Conservation (phyloP, 64 coral and sea anemone species). For the Trachythela sp. region DNA sequence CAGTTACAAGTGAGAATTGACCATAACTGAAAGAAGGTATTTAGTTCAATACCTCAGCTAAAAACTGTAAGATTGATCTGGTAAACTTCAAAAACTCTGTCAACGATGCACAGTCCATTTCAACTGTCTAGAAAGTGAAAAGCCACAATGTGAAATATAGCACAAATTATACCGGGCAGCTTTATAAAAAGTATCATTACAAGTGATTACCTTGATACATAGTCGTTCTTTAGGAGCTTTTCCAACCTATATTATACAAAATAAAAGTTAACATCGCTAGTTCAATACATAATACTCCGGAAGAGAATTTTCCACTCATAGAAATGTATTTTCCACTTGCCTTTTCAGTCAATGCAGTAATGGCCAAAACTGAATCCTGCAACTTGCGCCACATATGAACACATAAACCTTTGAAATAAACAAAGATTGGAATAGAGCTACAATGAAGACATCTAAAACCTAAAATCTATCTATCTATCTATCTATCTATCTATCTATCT, state of each 20-base stretch:
- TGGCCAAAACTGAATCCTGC: constrained; percentile 70
- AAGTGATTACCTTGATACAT: constrained; percentile 66
- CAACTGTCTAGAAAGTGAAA: not conserved
- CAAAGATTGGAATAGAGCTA: not conserved
- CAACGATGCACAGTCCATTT: not conserved
- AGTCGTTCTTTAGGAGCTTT: constrained; percentile 98
- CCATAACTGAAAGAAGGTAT: too few relatives aligned
- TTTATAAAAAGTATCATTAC: not conserved
- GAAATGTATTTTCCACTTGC: constrained; percentile 16
- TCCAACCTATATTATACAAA: constrained; percentile 85
- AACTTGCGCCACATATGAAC: constrained; percentile 75
- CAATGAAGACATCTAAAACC: too few relatives aligned
- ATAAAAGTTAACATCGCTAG: too few relatives aligned
- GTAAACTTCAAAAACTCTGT: not conserved
- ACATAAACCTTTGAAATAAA: constrained; percentile 42
- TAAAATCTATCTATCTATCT: too few relatives aligned
- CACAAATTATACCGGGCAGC: not conserved
- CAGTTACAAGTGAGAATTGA: too few relatives aligned
- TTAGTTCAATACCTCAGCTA: not conserved
- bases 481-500: too few relatives aligned
- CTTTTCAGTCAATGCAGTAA: constrained; percentile 80
- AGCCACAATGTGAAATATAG: too few relatives aligned
- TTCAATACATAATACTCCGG: not conserved
- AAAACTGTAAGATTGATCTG: not conserved
- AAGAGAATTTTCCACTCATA: too few relatives aligned